These are phyloP conservation scores for Poliocrania exsul DNA, from an alignment of 2,797 vertebrate species.

Conservation along the genomic window DNA sequence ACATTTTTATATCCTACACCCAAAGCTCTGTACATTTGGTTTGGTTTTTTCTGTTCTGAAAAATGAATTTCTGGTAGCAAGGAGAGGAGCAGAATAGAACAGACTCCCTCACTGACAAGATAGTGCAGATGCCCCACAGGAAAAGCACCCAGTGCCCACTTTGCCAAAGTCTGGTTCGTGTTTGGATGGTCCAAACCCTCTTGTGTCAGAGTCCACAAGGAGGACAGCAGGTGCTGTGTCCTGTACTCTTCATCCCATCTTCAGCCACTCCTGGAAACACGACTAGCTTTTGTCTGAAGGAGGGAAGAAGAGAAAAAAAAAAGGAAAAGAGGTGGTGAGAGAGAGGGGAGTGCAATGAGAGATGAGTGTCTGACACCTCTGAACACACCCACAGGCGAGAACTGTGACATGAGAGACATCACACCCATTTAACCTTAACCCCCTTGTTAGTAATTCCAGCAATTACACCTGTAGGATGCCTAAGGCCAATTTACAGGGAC, in stretches of 20 bases:
- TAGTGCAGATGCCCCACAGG: constrained; percentile 73
- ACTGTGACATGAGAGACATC: background rate
- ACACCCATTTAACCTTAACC: background rate
- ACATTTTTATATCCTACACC: constrained; percentile 88
- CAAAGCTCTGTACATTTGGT: constrained; percentile 97
- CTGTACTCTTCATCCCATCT: constrained; percentile 65
- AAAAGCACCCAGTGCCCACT: constrained; percentile 66
- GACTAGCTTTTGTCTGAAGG: constrained; percentile 78
- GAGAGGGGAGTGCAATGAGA: background rate
- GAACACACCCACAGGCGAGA: background rate
- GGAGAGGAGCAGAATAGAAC: constrained; percentile 48
- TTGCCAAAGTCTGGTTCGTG: constrained; percentile 5
- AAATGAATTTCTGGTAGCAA: constrained; percentile 68
- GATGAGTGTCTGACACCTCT: background rate
- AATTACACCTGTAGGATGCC: background rate
- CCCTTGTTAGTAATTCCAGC: background rate
- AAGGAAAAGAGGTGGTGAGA: background rate
- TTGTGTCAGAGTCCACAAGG: constrained; percentile 58
- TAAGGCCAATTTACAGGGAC: background rate
- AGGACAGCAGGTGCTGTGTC: constrained; percentile 54
- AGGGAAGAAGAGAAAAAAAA: fast-evolving
- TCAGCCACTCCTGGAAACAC: constrained; percentile 58
- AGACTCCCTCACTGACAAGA: constrained; percentile 69
- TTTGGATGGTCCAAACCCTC: constrained; percentile 62
- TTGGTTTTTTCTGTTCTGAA: constrained; percentile 69